These are phyloP conservation scores for Aplysia californica DNA, from an alignment of 1,140 invertebrate species.

Conservation along the genomic window DNA sequence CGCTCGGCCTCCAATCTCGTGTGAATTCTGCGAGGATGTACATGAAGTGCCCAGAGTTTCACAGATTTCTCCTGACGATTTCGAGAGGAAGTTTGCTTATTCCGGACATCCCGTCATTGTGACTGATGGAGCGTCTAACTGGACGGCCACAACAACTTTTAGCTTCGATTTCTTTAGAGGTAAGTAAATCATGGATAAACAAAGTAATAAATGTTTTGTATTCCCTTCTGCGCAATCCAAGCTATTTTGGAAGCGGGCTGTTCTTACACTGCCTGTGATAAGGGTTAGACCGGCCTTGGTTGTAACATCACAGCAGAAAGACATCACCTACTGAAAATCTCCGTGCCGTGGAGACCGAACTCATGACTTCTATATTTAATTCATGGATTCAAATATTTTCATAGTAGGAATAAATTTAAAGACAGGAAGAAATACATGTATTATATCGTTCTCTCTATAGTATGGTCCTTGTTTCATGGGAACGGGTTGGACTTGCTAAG, in stretches of 20 bases:
- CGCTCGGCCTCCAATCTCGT: constrained; percentile 83
- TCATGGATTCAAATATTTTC: too few species aligned
- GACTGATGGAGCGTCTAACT: constrained; percentile 81
- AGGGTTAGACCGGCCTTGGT: neutral
- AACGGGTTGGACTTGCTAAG: neutral
- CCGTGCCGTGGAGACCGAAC: neutral
- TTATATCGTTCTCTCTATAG: neutral
- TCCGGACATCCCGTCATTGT: constrained; percentile 84
- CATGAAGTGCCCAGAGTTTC: constrained; percentile 74
- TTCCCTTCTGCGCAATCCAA: neutral
- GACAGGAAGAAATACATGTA: too few species aligned
- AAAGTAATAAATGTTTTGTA: neutral
- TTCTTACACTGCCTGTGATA: neutral
- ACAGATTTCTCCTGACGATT: constrained; percentile 70
- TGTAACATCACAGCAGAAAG: neutral
- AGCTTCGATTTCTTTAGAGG: constrained; percentile 85
- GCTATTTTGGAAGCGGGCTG: neutral
- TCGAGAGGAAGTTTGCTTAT: constrained; percentile 76
- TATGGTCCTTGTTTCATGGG: neutral
- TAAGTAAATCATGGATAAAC: neutral
- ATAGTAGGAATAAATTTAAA: too few species aligned
- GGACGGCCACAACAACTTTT: constrained; percentile 81
- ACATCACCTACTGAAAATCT: neutral
- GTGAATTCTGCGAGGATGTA: constrained; percentile 78
- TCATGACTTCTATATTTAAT: neutral